Conservation (phyloP, 2,888 invertebrate species). For the Aleiodes testaceus region DNA sequence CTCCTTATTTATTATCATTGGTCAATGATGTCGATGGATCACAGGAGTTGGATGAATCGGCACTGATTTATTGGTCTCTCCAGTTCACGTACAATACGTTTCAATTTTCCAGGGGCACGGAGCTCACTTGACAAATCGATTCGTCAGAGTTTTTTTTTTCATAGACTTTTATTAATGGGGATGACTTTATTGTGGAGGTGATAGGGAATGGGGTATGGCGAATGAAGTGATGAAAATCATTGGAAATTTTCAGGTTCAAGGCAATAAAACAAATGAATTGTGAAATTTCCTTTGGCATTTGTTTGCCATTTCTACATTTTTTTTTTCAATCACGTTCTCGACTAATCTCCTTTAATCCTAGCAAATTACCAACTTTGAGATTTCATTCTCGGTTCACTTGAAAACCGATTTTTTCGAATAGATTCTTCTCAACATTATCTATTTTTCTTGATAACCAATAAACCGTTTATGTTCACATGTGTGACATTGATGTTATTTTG, state of each 20-base stretch:
- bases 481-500: neutral
- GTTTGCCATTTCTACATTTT: too few species aligned
- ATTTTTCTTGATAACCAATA: neutral
- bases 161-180: conserved; percentile 1
- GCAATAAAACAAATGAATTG: neutral
- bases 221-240: neutral
- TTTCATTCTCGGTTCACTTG: too few species aligned
- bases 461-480: conserved; percentile 14
- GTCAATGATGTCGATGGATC: neutral
- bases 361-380: too few species aligned
- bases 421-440: too few species aligned
- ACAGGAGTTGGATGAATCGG: neutral
- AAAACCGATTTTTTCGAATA: too few species aligned
- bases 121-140: conserved; percentile 29
- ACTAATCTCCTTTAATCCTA: too few species aligned
- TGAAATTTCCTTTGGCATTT: neutral
- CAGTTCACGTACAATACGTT: neutral
- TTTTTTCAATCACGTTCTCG: too few species aligned
- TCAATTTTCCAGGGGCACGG: conserved; percentile 3
- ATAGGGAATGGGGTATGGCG: neutral
- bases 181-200: neutral
- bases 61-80: conserved; percentile 10
- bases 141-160: conserved; percentile 2
- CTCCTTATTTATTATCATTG: neutral
- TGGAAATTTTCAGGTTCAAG: neutral